Percentiles rank a stretch among this genome's conserved stretches.
Conservation (phyloP, 2,888 invertebrate species). For the Caenorhabditis becei region DNA sequence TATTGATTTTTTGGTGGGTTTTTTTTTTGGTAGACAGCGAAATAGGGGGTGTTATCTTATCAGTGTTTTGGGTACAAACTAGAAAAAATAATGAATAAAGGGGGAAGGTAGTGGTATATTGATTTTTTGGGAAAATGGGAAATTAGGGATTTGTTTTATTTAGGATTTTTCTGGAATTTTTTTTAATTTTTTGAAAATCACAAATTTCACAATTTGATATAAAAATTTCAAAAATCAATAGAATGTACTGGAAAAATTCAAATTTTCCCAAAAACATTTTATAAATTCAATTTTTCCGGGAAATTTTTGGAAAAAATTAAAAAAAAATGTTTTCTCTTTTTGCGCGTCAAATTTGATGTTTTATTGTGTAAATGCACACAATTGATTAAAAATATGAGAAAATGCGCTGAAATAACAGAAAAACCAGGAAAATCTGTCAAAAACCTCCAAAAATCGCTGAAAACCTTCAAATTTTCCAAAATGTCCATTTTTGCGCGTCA, state of each 20-base stretch:
- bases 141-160: neutral
- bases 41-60: conserved; percentile 23
- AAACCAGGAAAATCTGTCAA: too few relatives aligned
- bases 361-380: too few relatives aligned
- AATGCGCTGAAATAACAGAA: too few relatives aligned
- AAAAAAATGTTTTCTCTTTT: neutral
- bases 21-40: neutral
- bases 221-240: neutral
- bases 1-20: conserved; percentile 10
- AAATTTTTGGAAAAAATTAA: conserved; percentile 9
- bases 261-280: neutral
- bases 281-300: neutral
- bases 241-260: neutral
- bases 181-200: neutral
- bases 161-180: neutral
- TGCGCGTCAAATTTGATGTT: too few relatives aligned
- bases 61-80: conserved; percentile 13
- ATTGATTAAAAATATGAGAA: too few relatives aligned
- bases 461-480: too few relatives aligned
- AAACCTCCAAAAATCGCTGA: too few relatives aligned
- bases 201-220: neutral
- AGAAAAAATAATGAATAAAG: conserved; percentile 3
- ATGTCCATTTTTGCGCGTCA: too few relatives aligned
- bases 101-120: neutral
- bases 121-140: neutral